Base-by-base conservation (phyloP, 2,113 vertebrate genomes). In the Cathartes aura region DNA sequence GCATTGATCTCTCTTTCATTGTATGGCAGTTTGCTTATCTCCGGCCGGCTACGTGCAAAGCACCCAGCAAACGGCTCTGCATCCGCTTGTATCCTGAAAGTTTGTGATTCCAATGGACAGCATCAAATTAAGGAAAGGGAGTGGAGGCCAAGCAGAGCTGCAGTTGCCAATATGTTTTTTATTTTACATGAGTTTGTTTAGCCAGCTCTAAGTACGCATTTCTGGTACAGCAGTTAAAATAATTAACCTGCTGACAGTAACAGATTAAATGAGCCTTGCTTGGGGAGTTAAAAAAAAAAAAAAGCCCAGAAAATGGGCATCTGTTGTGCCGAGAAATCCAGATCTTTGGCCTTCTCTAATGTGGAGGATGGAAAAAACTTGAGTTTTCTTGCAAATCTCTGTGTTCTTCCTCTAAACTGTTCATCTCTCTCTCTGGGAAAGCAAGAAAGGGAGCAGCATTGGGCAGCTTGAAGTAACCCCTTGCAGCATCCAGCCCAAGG, bases 141-240 rank as follows among this genome's bases (percentile, higher is more conserved):
- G 87, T 42, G 78, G 91, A 93, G 72, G 85, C 95, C 94, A 96
- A 59, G 87, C 53, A 30, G 62, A 73, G 81, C 66, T 29, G 8
- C 78, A 42, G 87, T 89, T 97, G 96, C 91, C 96, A 95, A 91
- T 47, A 26, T 38, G 89, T 76, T 94, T 84, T 91, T 75, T 68
- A 76, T 75, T 93, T 93, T 45, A 73, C 75, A 89, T 50, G 52
- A 42, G 48, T 64, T 75, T 50, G 38, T 87, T 76, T 52, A 96
- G 89, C 95, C 95, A 94, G 84, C 96, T 88, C 84, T 14, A 71
- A 89, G 63, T 95, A 76, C 84, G 66, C 84, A 93, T 95, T 96
- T 97, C 97, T 96, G 95, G 91, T 96, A 56, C 93, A 95, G 94
- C 94, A 87, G 95, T 93, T 97, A 97, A 96, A 97, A 96, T 95